A percentile compares a stretch with the other conserved stretches of the same genome.
These are phyloP conservation scores for Holcopasites calliopsidis DNA, from an alignment of 1,140 invertebrate genomes.

Conservation along the genomic window DNA sequence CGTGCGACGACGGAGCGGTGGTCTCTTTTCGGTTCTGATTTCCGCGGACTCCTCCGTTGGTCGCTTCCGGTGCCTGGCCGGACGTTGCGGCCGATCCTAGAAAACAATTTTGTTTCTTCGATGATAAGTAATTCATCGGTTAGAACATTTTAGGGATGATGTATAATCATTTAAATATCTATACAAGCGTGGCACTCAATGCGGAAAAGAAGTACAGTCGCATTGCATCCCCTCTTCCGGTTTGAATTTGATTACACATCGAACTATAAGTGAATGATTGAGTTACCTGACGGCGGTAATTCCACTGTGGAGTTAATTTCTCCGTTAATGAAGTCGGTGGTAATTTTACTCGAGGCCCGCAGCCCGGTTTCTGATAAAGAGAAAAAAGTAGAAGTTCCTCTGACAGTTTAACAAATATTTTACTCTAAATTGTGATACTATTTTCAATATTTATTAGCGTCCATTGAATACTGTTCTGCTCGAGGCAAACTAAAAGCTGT, in stretches of 20 bases:
- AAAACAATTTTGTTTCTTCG: background rate
- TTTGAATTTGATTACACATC: too few relatives aligned
- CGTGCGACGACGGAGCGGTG: background rate
- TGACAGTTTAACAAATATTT: background rate
- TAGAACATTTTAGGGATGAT: too few relatives aligned
- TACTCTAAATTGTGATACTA: too few relatives aligned
- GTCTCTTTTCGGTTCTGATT: background rate
- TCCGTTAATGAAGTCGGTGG: conserved; percentile 28
- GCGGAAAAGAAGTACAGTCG: too few relatives aligned
- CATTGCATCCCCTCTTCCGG: too few relatives aligned
- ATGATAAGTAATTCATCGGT: background rate
- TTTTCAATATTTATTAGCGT: too few relatives aligned
- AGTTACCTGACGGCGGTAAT: conserved; percentile 28
- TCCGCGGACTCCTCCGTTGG: conserved; percentile 19
- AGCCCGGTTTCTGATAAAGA: background rate
- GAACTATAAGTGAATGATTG: background rate
- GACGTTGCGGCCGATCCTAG: background rate
- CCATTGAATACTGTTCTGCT: too few relatives aligned
- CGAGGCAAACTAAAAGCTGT: too few relatives aligned
- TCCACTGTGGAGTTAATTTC: background rate
- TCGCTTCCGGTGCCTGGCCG: background rate
- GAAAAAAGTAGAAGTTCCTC: background rate
- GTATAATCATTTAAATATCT: too few relatives aligned
- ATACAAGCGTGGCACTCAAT: too few relatives aligned
- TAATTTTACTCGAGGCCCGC: too few relatives aligned